Evolutionary conservation across 2,113 vertebrate genomes (phyloP).

Genomic region (Zosterops lateralis): DNA sequence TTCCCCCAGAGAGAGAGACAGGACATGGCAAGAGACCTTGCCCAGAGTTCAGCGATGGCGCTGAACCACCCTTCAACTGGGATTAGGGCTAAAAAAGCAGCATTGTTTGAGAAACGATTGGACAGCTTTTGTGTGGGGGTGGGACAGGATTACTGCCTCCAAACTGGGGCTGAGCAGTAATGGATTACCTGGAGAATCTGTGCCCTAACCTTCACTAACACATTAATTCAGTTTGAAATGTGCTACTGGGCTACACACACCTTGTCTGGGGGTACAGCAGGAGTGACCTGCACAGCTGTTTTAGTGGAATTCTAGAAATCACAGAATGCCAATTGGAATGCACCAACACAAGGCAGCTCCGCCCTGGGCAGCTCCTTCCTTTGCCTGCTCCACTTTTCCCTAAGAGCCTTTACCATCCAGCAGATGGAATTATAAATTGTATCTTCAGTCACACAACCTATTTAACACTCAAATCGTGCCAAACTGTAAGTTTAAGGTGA

Average conservation of each 20-base stretch:
- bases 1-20: not conserved
- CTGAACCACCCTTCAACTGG: not conserved
- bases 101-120: not conserved
- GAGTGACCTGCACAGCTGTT: fast-evolving
- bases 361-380: not conserved
- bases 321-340: not conserved
- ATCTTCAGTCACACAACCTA: not conserved
- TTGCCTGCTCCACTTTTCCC: not conserved
- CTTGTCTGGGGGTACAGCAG: not conserved
- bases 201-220: not conserved
- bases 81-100: constrained; percentile 17
- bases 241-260: not conserved
- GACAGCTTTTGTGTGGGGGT: constrained; percentile 37
- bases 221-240: not conserved
- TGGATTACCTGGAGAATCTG: constrained; percentile 31
- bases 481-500: not conserved
- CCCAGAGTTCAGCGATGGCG: not conserved
- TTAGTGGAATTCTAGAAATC: not conserved
- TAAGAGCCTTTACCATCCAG: not conserved
- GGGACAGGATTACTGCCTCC: constrained; percentile 44
- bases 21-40: not conserved
- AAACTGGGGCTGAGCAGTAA: not conserved
- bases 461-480: not conserved
- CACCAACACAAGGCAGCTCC: not conserved
- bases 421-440: not conserved